phyloP scores from a whole-genome alignment of 2,888 invertebrate genomes.

The Diaphora mendica region DNA sequence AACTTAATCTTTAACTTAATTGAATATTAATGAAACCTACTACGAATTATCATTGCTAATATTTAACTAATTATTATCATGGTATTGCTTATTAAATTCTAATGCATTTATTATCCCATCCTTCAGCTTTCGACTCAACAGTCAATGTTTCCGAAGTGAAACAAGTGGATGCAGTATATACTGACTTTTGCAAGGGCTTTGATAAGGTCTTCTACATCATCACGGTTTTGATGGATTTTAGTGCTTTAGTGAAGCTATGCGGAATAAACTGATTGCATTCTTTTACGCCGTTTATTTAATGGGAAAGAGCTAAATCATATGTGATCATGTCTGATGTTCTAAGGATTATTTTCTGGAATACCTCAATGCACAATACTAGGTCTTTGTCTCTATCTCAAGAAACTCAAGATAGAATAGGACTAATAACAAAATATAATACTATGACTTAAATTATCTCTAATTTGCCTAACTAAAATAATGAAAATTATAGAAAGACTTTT shows the following conservation, averaged over 20 bases:
- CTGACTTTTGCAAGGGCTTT: background rate
- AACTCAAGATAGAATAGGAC: background rate
- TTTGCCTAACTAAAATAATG: background rate
- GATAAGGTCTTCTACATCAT: background rate
- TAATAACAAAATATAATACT: background rate
- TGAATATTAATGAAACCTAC: slow-evolving; percentile 6
- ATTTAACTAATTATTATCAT: background rate
- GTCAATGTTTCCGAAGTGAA: too few species aligned
- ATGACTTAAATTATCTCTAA: too few species aligned
- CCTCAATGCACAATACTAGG: background rate
- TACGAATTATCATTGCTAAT: background rate
- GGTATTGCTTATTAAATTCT: slow-evolving; percentile 62
- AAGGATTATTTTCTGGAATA: background rate
- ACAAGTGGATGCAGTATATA: background rate
- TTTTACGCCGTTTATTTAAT: too few species aligned
- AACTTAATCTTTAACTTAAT: background rate
- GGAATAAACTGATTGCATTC: background rate
- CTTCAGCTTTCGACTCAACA: slow-evolving; percentile 72
- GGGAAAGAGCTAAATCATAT: too few species aligned
- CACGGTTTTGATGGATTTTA: background rate
- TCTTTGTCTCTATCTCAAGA: background rate
- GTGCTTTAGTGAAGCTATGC: background rate
- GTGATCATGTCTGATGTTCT: background rate
- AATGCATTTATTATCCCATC: slow-evolving; percentile 67
- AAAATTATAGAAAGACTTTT: background rate